Base-by-base conservation (phyloP, 2,888 invertebrate genomes). In the Sinelater perroti region DNA sequence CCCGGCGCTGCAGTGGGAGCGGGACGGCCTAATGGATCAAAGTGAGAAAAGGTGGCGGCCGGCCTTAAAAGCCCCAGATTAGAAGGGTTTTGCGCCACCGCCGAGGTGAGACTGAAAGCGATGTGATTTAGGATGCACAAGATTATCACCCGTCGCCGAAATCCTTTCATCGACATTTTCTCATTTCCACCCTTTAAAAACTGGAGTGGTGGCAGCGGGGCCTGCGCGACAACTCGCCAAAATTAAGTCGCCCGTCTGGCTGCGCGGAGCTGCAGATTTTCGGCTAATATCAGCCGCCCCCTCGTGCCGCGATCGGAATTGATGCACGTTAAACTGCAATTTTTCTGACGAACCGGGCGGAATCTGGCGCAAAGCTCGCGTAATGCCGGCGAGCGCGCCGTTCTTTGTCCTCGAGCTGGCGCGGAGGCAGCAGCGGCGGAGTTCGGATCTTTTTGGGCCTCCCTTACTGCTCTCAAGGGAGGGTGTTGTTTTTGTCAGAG, bases 401-500 rank as follows among this genome's bases (percentile, higher is more conserved):
- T 24, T 40, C 24, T 4, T 13, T 18, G 40, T 50, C 33, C 50
- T 50, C 40, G 18, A 47, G 47, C 56, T 24, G 20, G 24, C 11
- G 20, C 38, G 31, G 28, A 14, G 35, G 10, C 33, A 26, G 7
- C 40, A 4, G 20, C 46, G 28, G n/a, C 36, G 42, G n/a, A 35
- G 44, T 45, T 30, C 56, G 20, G 38, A 46, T 50, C 68, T 61
- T 67, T 66, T 68, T 66, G 63, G 56, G 60, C 65, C 61, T 64
- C 63, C 60, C 61, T 64, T 63, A 67, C 64, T 46, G 66, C 68
- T 66, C 71, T 68, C 67, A 51, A 62, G 70, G 68, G 70, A 68
- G 57, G 62, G 62, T 66, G 70, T 70, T 72, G 69, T 72, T 71
- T 71, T 72, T 71, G 68, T 69, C 65, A 66, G 65, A 67, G 67